phyloP scores from a whole-genome alignment of 2,113 vertebrate species.

The Lagopus muta region DNA sequence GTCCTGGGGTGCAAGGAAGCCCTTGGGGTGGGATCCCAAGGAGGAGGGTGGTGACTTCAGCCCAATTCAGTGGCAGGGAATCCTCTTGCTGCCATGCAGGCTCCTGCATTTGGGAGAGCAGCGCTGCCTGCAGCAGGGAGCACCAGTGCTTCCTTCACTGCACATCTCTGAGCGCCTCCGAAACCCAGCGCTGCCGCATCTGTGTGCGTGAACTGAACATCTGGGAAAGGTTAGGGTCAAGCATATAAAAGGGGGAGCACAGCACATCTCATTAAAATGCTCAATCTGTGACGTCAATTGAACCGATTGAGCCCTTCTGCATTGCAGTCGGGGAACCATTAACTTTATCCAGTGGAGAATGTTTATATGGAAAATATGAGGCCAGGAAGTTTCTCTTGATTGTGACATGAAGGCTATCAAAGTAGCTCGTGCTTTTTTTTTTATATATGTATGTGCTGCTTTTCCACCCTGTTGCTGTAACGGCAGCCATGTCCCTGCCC shows the following conservation, averaged over 20 bases:
- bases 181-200: slow-evolving; percentile 46
- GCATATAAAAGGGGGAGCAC: slow-evolving; percentile 75
- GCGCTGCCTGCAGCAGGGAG: not conserved
- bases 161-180: slow-evolving; percentile 50
- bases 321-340: slow-evolving; percentile 72
- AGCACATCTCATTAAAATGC: slow-evolving; percentile 73
- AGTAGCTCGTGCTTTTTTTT: slow-evolving; percentile 30
- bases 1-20: not conserved
- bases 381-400: slow-evolving; percentile 80
- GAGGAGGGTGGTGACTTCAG: not conserved
- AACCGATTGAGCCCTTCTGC: slow-evolving; percentile 71
- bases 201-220: slow-evolving; percentile 74
- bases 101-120: not conserved
- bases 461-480: not conserved
- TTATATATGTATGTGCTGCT: not conserved
- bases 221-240: slow-evolving; percentile 85
- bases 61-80: not conserved
- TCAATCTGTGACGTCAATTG: slow-evolving; percentile 80
- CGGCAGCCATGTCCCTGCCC: not conserved
- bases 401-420: slow-evolving; percentile 75
- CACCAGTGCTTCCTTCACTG: slow-evolving; percentile 41
- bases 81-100: not conserved
- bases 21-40: not conserved
- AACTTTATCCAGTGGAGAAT: slow-evolving; percentile 70
- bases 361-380: slow-evolving; percentile 85